These are phyloP conservation scores for Zaprionus davidi DNA, from an alignment of 1,140 invertebrate species.

Conservation along the genomic window DNA sequence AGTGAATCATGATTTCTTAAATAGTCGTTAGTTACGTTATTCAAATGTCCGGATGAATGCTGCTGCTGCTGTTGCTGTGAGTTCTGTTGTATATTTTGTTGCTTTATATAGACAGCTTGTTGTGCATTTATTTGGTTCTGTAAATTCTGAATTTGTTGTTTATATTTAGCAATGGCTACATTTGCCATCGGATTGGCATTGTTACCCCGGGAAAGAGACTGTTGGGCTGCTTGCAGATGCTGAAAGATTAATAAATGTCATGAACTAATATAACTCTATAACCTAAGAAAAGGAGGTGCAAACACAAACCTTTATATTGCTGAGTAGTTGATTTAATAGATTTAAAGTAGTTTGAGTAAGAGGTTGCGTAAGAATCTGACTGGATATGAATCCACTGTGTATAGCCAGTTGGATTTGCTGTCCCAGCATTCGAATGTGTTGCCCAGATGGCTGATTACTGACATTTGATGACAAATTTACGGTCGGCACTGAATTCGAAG, in stretches of 20 bases:
- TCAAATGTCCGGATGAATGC: conserved; percentile 71
- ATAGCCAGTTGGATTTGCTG: conserved; percentile 98
- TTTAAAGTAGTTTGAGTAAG: conserved; percentile 96
- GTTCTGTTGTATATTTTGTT: conserved; percentile 86
- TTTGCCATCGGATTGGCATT: conserved; percentile 88
- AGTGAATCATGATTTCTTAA: conserved; percentile 91
- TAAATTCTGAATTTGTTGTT: conserved; percentile 95
- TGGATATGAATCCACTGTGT: conserved; percentile 94
- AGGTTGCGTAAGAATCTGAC: conserved; percentile 96
- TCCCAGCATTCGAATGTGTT: conserved; percentile 94
- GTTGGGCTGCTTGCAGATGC: conserved; percentile 90
- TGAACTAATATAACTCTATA: conserved; percentile 9
- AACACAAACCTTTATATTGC: conserved; percentile 78
- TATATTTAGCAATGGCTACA: conserved; percentile 89
- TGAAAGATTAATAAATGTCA: conserved; percentile 69
- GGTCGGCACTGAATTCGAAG: conserved; percentile 67
- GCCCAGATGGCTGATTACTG: conserved; percentile 90
- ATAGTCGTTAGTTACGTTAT: conserved; percentile 86
- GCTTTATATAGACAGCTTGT: conserved; percentile 95
- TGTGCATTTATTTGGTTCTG: conserved; percentile 97
- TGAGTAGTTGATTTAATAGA: conserved; percentile 93
- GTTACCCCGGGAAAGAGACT: conserved; percentile 86
- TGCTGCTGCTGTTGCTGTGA: conserved; percentile 78
- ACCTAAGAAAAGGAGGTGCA: neutral
- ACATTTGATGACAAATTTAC: conserved; percentile 82